Base-by-base conservation (phyloP, 2,888 invertebrate species). In the Epinotia brunnichana region DNA sequence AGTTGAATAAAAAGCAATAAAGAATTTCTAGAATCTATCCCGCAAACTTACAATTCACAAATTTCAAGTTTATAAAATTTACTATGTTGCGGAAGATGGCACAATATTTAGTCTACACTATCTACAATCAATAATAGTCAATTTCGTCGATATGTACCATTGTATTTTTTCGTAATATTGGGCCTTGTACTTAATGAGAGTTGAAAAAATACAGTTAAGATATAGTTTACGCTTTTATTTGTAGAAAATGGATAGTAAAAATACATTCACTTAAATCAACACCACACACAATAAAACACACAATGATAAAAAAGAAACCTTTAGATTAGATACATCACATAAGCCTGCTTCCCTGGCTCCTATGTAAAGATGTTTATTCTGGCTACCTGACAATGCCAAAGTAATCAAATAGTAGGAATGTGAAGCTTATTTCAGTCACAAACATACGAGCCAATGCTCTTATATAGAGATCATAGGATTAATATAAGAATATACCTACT, bases 241-340 rank as follows among this genome's bases (percentile, higher is more conserved):
- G 78, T 78, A 73, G 78, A 79, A 84, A 80, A 86, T 79, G 80
- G 76, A 78, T 86, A 87, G n/a, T 80, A 87, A 88, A 88, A 87
- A 87, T 87, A 87, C 85, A 85, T 81, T 85, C 75, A 70, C 73
- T 79, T 81, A 81, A 75, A 78, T 79, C 79, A 82, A 82, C 80
- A 83, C 79, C 81, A 85, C 83, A 83, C 85, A 17, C 79, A 80
- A 78, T 82, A 78, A 81, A 78, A 75, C 85, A 86, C 87, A 83
- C 82, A 75, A 74, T 68, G 73, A 75, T 80, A 79, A 78, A 80
- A 80, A 80, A 79, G 57, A 68, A 17, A 53, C 48, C 57, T 62
- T 56, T 63, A 63, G 15, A 63, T 68, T 21, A 48, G 29, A 61
- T 24, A 44, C 56, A 70, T 41, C 11, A 24, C 51, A 48, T 48